Evolutionary conservation across 2,888 invertebrate species (phyloP).

Genomic region (Nemotelus pantherinus): DNA sequence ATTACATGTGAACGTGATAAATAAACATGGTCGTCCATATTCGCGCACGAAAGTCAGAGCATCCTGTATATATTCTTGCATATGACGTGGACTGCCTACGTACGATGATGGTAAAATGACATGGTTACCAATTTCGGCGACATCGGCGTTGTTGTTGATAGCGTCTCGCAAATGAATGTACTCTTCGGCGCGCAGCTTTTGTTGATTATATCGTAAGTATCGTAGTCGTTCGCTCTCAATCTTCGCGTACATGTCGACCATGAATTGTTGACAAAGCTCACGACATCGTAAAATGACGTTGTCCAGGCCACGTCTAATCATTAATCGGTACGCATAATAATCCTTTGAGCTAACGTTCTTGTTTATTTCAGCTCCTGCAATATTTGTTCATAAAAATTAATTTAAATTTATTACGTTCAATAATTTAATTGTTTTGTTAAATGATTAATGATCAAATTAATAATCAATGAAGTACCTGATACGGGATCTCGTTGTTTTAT

Average conservation of each 20-base stretch:
- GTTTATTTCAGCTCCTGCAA: slow-evolving; percentile 48
- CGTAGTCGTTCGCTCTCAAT: too few relatives aligned
- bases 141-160: too few relatives aligned
- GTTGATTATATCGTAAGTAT: too few relatives aligned
- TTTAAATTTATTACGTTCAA: slow-evolving; percentile 25
- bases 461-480: slow-evolving; percentile 41
- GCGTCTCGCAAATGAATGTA: too few relatives aligned
- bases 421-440: background rate
- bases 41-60: too few relatives aligned
- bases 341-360: slow-evolving; percentile 47
- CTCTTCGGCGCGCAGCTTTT: too few relatives aligned
- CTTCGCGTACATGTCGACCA: slow-evolving; percentile 11
- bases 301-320: slow-evolving; percentile 45
- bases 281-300: slow-evolving; percentile 3
- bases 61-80: too few relatives aligned
- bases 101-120: too few relatives aligned
- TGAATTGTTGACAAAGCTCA: slow-evolving; percentile 14
- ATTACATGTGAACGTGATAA: too few relatives aligned
- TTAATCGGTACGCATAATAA: slow-evolving; percentile 52
- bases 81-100: too few relatives aligned
- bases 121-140: too few relatives aligned
- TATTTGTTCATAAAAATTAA: slow-evolving; percentile 45
- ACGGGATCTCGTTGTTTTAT: slow-evolving; percentile 41
- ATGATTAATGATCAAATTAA: slow-evolving; percentile 25
- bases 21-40: too few relatives aligned